Evolutionary conservation across 2,888 invertebrate genomes (phyloP).

Genomic region (Cephus nigrinus): DNA sequence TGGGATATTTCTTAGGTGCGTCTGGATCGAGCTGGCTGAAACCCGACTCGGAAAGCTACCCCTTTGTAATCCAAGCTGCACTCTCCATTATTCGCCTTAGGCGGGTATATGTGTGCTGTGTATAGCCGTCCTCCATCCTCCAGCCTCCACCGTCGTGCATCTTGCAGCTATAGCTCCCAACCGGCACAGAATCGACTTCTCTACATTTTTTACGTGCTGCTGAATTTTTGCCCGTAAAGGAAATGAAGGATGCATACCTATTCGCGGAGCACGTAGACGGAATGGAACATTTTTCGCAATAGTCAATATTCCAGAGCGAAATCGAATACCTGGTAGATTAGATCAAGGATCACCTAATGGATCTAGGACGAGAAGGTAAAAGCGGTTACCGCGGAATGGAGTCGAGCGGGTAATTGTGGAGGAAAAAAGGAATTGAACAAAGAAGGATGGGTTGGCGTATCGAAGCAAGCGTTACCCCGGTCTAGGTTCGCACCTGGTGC

Average conservation of each 20-base stretch:
- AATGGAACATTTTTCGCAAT: neutral
- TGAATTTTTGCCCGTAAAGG: neutral
- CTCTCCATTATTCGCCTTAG: neutral
- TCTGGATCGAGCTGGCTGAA: neutral
- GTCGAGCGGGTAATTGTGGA: conserved; percentile 25
- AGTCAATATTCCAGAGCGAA: neutral
- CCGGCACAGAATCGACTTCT: neutral
- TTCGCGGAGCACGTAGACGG: neutral
- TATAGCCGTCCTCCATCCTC: neutral
- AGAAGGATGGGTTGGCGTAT: conserved; percentile 10
- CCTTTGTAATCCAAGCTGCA: neutral
- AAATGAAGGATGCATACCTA: neutral
- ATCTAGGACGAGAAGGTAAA: neutral
- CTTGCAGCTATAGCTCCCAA: neutral
- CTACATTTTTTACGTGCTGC: neutral
- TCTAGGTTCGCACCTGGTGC: conserved; percentile 30
- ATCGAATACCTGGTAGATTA: conserved; percentile 18
- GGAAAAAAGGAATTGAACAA: neutral
- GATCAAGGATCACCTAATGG: conserved; percentile 9
- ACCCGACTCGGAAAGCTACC: neutral
- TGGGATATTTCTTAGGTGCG: neutral
- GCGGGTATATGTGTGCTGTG: neutral
- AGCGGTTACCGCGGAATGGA: conserved; percentile 11
- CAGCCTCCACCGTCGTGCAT: neutral
- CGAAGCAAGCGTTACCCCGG: conserved; percentile 14